Evolutionary conservation across 2,888 invertebrate genomes (phyloP).

Genomic region (Parthenolecanium corni): DNA sequence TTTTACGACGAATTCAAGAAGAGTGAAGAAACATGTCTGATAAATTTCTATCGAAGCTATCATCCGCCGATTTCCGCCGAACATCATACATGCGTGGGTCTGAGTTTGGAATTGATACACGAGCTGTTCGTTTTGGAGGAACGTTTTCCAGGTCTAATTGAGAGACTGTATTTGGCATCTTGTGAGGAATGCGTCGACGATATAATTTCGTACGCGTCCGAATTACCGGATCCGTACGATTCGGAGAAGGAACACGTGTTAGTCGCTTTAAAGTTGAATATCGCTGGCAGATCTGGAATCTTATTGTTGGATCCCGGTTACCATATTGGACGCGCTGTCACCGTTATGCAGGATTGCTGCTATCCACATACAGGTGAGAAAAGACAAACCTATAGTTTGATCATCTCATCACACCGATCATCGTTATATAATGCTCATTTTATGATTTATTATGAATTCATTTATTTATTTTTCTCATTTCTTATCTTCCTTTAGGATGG

Average conservation of each 20-base stretch:
- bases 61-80: constrained; percentile 62
- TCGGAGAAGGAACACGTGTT: constrained; percentile 81
- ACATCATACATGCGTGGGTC: constrained; percentile 79
- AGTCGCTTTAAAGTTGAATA: constrained; percentile 59
- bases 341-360: constrained; percentile 70
- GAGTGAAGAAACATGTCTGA: constrained; percentile 49
- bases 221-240: constrained; percentile 39
- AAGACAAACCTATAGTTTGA: background rate
- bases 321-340: constrained; percentile 73
- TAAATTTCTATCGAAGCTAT: constrained; percentile 63
- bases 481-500: constrained; percentile 51
- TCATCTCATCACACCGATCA: background rate
- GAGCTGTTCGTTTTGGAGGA: constrained; percentile 50
- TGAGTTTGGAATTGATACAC: constrained; percentile 66
- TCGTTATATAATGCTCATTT: background rate
- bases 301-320: constrained; percentile 83
- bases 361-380: constrained; percentile 71
- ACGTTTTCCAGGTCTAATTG: constrained; percentile 47
- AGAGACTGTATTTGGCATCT: constrained; percentile 61
- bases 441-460: background rate
- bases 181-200: constrained; percentile 62
- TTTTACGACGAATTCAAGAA: constrained; percentile 46
- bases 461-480: constrained; percentile 2
- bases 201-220: constrained; percentile 29
- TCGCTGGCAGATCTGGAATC: constrained; percentile 61